Percentiles rank a stretch among this genome's conserved stretches.
These are phyloP conservation scores for Poeciliopsis retropinna DNA, from an alignment of 2,113 vertebrate species.

Conservation along the genomic window DNA sequence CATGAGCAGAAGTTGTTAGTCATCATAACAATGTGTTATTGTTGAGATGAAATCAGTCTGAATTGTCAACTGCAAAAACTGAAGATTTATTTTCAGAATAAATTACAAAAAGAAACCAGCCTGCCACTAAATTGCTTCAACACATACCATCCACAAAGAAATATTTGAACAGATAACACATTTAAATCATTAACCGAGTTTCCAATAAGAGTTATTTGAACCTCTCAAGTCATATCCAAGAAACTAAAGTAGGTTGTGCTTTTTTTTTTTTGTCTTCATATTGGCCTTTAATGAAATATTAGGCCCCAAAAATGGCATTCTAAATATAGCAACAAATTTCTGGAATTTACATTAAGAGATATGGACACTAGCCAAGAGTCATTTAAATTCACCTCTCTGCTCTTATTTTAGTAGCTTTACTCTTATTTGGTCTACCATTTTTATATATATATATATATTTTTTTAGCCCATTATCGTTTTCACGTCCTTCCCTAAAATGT, in stretches of 20 bases:
- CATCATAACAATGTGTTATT: not conserved
- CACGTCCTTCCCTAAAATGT: slow-evolving; percentile 80
- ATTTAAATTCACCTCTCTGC: not conserved
- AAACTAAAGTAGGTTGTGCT: slow-evolving; percentile 23
- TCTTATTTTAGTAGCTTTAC: too few relatives aligned
- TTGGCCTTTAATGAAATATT: slow-evolving; percentile 18
- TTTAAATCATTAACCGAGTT: not conserved
- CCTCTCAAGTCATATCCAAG: slow-evolving; percentile 24
- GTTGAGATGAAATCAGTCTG: not conserved
- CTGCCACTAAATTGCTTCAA: not conserved
- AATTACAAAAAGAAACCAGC: not conserved
- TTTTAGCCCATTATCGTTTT: slow-evolving; percentile 58
- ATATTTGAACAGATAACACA: not conserved
- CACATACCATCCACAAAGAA: not conserved
- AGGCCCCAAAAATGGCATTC: slow-evolving; percentile 39
- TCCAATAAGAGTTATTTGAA: not conserved
- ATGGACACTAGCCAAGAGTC: slow-evolving; percentile 47
- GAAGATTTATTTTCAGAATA: not conserved
- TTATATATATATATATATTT: too few relatives aligned
- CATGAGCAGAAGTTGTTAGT: not conserved
- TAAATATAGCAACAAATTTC: slow-evolving; percentile 16
- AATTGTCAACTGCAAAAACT: not conserved
- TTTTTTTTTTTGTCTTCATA: slow-evolving; percentile 5
- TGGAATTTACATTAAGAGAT: slow-evolving; percentile 21
- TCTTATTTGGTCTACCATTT: not conserved